Evolutionary conservation across 2,888 invertebrate genomes (phyloP).

Genomic region (Margaritifera margaritifera): DNA sequence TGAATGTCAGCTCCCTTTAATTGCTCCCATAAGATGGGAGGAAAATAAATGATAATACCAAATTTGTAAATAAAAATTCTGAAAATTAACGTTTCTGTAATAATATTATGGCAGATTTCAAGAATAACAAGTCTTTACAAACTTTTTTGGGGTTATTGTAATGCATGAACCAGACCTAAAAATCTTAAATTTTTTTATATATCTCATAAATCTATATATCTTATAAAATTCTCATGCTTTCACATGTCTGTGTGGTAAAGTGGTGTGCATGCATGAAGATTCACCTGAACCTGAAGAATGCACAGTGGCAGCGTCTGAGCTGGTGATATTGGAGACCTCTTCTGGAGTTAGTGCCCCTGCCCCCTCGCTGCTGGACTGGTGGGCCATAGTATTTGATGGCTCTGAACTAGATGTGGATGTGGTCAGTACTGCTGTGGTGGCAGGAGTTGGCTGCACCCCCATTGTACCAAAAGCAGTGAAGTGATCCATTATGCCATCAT

Average conservation of each 20-base stretch:
- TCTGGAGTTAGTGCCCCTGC: conserved; percentile 53
- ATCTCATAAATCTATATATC: no score
- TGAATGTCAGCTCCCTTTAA: no score
- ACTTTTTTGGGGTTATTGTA: no score
- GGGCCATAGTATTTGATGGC: conserved; percentile 1
- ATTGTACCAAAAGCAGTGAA: conserved; percentile 2
- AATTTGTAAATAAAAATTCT: no score
- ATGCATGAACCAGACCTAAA: background rate
- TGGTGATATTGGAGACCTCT: conserved; percentile 57
- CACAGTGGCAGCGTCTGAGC: conserved; percentile 59
- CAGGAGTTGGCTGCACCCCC: background rate
- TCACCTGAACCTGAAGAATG: conserved; percentile 56
- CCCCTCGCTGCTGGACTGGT: conserved; percentile 15
- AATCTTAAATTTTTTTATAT: no score
- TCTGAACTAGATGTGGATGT: conserved; percentile 17
- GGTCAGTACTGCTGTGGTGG: conserved; percentile 8
- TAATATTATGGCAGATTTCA: no score
- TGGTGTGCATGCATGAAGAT: background rate
- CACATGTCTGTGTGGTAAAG: no score
- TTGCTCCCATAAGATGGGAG: no score
- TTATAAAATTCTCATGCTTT: no score
- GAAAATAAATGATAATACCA: no score
- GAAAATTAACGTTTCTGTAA: no score
- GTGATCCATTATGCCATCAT: conserved; percentile 15
- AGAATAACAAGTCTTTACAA: no score